Evolutionary conservation across 2,113 vertebrate species (phyloP).

Genomic region (Limnothrissa miodon): DNA sequence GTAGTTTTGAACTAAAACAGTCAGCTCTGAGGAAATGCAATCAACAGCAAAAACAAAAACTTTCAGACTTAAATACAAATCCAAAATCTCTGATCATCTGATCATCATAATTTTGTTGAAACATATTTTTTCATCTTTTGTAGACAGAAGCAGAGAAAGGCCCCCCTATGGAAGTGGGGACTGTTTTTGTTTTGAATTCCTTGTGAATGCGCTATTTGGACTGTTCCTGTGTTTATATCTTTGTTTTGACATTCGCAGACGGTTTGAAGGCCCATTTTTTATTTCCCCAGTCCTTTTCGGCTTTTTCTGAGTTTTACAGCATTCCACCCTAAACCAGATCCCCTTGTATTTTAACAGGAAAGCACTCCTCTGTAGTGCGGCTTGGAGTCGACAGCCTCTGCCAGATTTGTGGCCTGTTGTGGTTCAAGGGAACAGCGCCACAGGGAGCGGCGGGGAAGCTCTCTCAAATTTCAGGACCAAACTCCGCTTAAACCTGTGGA

Average conservation of each 20-base stretch:
- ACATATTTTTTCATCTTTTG: conserved; percentile 22
- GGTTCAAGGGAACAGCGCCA: conserved; percentile 69
- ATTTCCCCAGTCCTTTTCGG: conserved; percentile 39
- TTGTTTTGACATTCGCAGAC: conserved; percentile 59
- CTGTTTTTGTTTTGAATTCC: conserved; percentile 53
- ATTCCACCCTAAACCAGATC: conserved; percentile 67
- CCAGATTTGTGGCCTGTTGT: conserved; percentile 68
- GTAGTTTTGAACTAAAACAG: not conserved
- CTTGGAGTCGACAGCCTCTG: conserved; percentile 48
- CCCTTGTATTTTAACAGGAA: conserved; percentile 58
- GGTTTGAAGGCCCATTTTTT: conserved; percentile 61
- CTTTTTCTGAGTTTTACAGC: conserved; percentile 59
- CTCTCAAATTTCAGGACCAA: conserved; percentile 65
- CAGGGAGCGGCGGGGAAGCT: conserved; percentile 66
- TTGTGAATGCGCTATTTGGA: conserved; percentile 54
- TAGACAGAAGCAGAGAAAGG: not conserved
- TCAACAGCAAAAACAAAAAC: not conserved
- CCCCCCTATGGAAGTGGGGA: conserved; percentile 44
- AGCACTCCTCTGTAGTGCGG: conserved; percentile 57
- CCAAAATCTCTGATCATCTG: conserved; percentile 2
- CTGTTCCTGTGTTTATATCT: conserved; percentile 59
- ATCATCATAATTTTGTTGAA: not conserved
- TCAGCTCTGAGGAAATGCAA: not conserved
- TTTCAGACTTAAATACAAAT: not conserved
- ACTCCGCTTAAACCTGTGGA: conserved; percentile 49